These are phyloP conservation scores for Daptonema setosum DNA, from an alignment of 2,888 invertebrate species.

Conservation along the genomic window DNA sequence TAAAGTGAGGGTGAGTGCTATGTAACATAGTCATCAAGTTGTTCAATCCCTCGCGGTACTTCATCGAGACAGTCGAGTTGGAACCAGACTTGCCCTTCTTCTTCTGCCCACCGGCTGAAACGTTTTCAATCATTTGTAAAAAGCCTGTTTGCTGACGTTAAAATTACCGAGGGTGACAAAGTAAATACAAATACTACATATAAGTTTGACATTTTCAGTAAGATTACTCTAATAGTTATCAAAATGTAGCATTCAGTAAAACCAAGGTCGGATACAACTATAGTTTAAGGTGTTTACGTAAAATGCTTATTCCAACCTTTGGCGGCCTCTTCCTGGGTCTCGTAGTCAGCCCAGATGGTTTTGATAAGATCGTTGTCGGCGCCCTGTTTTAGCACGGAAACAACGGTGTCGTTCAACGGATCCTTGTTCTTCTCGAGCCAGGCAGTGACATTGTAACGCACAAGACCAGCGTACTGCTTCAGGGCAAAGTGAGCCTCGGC, in stretches of 20 bases:
- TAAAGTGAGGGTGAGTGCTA: slow-evolving; percentile 95
- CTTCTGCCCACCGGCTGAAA: slow-evolving; percentile 15
- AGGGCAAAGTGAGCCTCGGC: slow-evolving; percentile 93
- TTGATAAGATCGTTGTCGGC: slow-evolving; percentile 19
- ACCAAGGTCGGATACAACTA: no score
- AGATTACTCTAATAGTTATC: no score
- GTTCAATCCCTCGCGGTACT: slow-evolving; percentile 68
- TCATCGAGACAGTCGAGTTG: slow-evolving; percentile 68
- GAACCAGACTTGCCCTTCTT: slow-evolving; percentile 25
- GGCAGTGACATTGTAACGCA: slow-evolving; percentile 85
- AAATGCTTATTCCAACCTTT: neutral
- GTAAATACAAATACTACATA: no score
- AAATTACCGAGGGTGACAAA: no score
- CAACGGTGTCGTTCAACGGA: slow-evolving; percentile 97
- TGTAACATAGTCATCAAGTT: slow-evolving; percentile 89
- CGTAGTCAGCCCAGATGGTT: slow-evolving; percentile 23
- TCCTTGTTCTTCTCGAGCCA: slow-evolving; percentile 99
- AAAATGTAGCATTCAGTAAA: no score
- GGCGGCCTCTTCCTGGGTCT: slow-evolving; percentile 24
- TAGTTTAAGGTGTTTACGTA: neutral
- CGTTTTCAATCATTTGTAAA: neutral
- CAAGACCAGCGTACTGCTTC: slow-evolving; percentile 94
- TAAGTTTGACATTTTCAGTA: no score
- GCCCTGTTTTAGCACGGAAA: slow-evolving; percentile 45
- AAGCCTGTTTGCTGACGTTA: neutral